Base-by-base conservation (phyloP, 2,113 vertebrate species). In the Hippocampus guttulatus region DNA sequence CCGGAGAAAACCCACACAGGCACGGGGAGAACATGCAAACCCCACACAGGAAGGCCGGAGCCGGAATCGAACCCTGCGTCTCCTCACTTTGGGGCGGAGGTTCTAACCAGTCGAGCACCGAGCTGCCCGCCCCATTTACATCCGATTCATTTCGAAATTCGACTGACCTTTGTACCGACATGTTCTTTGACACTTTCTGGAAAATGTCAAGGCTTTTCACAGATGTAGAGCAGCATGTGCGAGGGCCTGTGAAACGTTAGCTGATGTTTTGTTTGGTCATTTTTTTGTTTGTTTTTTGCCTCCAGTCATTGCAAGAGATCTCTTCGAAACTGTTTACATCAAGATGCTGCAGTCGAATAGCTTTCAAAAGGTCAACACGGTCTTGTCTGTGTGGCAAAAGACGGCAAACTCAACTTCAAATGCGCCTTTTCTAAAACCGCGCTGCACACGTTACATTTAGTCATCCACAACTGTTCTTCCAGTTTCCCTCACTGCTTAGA, bases 121-220 rank as follows among this genome's bases (percentile, higher is more conserved):
- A 1, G 33, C 33, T 38, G 5, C 5, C 33, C 4, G 30, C 30
- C 30, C 30, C 33, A 38, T 38, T 73, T 54, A 30, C 33, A 67
- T 73, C 74, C 68, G 72, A 30, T 58, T 54, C 57, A 65, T 61
- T 72, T 69, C 69, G 74, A 82, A 77, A 85, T 83, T 77, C 60
- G 71, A 73, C 73, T 84, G 78, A 85, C 85, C 82, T 86, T 83
- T 81, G 75, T 84, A 78, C 41, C 74, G 64, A 74, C 82, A 76
- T 73, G 79, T 70, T 84, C 78, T 84, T 72, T 68, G 73, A 75
- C 75, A 68, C 77, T 78, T 78, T 87, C 81, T 90, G 82, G 85
- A 78, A 85, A 87, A 89, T 88, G 85, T 88, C 81, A 86, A 80
- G 51, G 63, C 75, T 76, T 75, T 81, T 79, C 75, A 71, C 77